Percentiles rank a stretch among this genome's conserved stretches.
Evolutionary conservation across 2,888 invertebrate genomes (phyloP).

Genomic region (Oasisia sp.): DNA sequence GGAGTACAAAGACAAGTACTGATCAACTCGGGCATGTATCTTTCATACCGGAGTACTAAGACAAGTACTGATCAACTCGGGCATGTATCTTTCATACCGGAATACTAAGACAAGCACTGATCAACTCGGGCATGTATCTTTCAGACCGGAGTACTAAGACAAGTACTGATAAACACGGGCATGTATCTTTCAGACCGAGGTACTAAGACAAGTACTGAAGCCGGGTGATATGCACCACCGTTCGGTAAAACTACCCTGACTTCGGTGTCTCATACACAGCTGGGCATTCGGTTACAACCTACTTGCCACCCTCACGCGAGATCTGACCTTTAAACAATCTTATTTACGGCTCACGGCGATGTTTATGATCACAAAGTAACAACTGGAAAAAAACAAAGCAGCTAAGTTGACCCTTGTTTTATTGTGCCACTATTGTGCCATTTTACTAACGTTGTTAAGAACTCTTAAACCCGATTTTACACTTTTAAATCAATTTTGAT

Average conservation of each 20-base stretch:
- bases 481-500: too few species aligned
- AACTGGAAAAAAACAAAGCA: neutral
- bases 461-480: too few species aligned
- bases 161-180: neutral
- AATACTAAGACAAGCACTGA: too few species aligned
- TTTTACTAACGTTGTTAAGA: too few species aligned
- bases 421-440: neutral
- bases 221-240: neutral
- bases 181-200: neutral
- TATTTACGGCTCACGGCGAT: neutral
- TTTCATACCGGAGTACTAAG: too few species aligned
- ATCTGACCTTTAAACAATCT: neutral
- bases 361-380: neutral
- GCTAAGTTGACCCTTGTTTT: neutral
- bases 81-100: too few species aligned
- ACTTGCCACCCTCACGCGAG: neutral
- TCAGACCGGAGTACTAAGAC: neutral
- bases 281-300: neutral
- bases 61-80: neutral
- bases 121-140: neutral
- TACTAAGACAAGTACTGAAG: neutral
- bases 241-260: neutral
- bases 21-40: too few species aligned
- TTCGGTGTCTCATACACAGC: neutral
- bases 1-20: too few species aligned